Evolutionary conservation across 92 coral and sea anemone species (phyloP).

Genomic region (Umimayanthus kanabou): DNA sequence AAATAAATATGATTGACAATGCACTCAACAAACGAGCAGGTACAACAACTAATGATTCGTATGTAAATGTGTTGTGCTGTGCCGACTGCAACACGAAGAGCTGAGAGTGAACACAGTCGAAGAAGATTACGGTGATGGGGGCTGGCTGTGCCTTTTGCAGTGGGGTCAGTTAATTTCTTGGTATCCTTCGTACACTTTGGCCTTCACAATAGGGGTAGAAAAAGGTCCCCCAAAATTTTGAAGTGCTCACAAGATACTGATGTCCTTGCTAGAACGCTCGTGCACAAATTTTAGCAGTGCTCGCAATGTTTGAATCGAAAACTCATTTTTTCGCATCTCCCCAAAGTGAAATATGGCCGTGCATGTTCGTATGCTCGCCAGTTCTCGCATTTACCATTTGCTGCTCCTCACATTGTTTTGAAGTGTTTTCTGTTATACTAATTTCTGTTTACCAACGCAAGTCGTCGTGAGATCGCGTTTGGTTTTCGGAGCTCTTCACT

Average conservation of each 20-base stretch:
- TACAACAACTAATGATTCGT: background rate
- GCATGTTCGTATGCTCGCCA: no score
- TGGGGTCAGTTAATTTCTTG: slow-evolving; percentile 7
- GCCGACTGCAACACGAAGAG: background rate
- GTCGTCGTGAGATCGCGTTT: background rate
- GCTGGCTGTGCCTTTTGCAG: slow-evolving; percentile 27
- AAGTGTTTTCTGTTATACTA: background rate
- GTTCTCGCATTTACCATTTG: no score
- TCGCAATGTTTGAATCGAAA: no score
- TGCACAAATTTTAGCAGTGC: no score
- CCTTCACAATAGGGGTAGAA: background rate
- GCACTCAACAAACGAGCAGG: slow-evolving; percentile 23
- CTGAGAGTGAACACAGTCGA: background rate
- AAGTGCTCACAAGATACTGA: no score
- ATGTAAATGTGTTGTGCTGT: background rate
- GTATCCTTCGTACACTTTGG: background rate
- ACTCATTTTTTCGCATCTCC: no score
- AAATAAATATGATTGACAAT: background rate
- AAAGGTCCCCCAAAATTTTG: no score
- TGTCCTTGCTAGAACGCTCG: no score
- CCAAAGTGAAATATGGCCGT: no score
- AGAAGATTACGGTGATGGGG: slow-evolving; percentile 1
- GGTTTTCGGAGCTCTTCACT: background rate
- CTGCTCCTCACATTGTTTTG: background rate
- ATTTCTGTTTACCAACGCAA: background rate